Evolutionary conservation across 1,140 invertebrate species (phyloP).

Genomic region (Helicoverpa armigera): DNA sequence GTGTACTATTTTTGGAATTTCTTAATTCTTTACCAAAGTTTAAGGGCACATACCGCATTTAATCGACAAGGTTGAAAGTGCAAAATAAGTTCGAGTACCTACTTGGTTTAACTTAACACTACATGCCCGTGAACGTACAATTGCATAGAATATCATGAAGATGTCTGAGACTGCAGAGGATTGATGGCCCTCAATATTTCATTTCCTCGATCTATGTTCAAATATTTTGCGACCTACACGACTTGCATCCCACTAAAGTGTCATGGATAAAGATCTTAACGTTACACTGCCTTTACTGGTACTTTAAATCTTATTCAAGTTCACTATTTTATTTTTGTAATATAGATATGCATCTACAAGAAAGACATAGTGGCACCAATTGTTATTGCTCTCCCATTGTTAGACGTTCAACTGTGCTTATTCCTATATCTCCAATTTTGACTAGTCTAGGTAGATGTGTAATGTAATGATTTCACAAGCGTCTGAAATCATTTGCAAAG

Average conservation of each 20-base stretch:
- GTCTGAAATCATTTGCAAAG: too few species aligned
- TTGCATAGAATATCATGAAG: not conserved
- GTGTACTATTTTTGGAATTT: too few species aligned
- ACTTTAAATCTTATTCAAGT: too few species aligned
- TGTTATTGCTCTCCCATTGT: too few species aligned
- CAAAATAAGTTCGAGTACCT: not conserved
- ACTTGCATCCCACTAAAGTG: conserved; percentile 11
- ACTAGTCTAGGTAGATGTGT: too few species aligned
- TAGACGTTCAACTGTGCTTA: too few species aligned
- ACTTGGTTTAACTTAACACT: not conserved
- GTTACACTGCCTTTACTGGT: not conserved
- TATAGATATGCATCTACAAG: too few species aligned
- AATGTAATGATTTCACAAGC: too few species aligned
- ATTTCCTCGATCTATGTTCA: conserved; percentile 24
- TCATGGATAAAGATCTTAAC: not conserved
- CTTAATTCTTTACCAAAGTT: not conserved
- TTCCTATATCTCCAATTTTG: too few species aligned
- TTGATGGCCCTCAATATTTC: conserved; percentile 4
- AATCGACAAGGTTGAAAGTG: not conserved
- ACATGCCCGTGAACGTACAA: not conserved
- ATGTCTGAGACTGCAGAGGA: not conserved
- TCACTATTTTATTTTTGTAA: too few species aligned
- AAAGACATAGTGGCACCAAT: too few species aligned
- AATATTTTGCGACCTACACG: conserved; percentile 31
- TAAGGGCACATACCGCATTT: not conserved